Evolutionary conservation across 1,140 invertebrate genomes (phyloP).

Genomic region (Ganaspis sp.): DNA sequence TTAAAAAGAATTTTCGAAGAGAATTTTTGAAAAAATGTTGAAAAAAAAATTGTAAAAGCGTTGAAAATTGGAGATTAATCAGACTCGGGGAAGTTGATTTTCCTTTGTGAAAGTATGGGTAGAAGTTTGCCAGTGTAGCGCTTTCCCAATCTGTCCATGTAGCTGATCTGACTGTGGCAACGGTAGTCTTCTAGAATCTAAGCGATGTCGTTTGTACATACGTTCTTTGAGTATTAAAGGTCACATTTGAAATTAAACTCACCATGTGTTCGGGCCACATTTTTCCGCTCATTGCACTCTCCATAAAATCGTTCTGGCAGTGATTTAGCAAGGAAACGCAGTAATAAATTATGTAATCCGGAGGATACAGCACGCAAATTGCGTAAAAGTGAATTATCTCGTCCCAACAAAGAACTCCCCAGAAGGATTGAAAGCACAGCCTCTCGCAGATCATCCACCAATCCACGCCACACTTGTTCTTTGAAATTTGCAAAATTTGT

Average conservation of each 20-base stretch:
- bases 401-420: conserved; percentile 70
- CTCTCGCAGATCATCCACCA: conserved; percentile 73
- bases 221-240: conserved; percentile 28
- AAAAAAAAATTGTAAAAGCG: no score
- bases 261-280: conserved; percentile 72
- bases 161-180: conserved; percentile 66
- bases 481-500: conserved; percentile 48
- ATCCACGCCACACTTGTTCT: conserved; percentile 65
- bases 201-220: conserved; percentile 22
- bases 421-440: conserved; percentile 70
- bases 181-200: conserved; percentile 67
- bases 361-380: conserved; percentile 69
- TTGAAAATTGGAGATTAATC: neutral
- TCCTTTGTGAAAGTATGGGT: conserved; percentile 61
- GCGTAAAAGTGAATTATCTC: conserved; percentile 71
- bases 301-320: conserved; percentile 60
- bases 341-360: conserved; percentile 73
- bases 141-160: conserved; percentile 72
- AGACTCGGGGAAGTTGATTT: conserved; percentile 51
- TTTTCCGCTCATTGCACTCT: conserved; percentile 64
- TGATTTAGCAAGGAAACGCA: conserved; percentile 69
- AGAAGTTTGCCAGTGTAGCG: conserved; percentile 70
- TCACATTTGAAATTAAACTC: conserved; percentile 33
- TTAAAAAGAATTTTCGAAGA: no score
- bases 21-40: no score